Evolutionary conservation across 2,888 invertebrate genomes (phyloP), one percentile per base, ranked within the genome.

Genomic region (Acronicta alni): DNA sequence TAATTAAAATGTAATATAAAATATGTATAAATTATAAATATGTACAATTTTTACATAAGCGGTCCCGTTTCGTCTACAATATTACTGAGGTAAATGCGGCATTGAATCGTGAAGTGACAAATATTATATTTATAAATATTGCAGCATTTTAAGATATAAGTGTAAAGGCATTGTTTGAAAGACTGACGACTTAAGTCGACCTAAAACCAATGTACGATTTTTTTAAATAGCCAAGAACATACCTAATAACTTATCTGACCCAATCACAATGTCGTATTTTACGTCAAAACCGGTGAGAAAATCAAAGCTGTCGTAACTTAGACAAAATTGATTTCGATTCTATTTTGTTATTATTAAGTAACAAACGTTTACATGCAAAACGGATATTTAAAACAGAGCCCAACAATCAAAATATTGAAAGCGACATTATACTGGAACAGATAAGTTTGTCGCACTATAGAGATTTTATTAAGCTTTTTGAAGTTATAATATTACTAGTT

Each of bases 71-170:
- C 71, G 65, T 57, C 52, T 69, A 72, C 69, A 66, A 54, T 26
- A 72, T 65, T 71, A 77, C 58, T 81, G 82, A 82, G 82, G 82
- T 82, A 82, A 54, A 77, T 81, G 69, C 75, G 82, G 82, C 72
- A 75, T 81, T 62, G 56, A 70, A 69, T 62, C 71, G 71, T 69
- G 62, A 67, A 69, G 47, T 65, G 58, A 67, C 42, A 57, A 39
- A 45, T 54, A 48, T 35, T 57, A 37, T 57, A 53, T n/a, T 35
- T 26, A 26, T 26, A 26, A 35, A n/a, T 43, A 32, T 48, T 41
- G 12, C 45, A 52, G 56, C 35, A 52, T 59, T 56, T 42, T 57
- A 26, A n/a, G 45, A 53, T 32, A 51, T 38, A 57, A n/a, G 35
- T 52, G 52, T 43, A 55, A 64, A 75, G 76, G 70, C 70, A 72